phyloP scores from a whole-genome alignment of 2,797 vertebrate genomes.

The Peromyscus aztecus region DNA sequence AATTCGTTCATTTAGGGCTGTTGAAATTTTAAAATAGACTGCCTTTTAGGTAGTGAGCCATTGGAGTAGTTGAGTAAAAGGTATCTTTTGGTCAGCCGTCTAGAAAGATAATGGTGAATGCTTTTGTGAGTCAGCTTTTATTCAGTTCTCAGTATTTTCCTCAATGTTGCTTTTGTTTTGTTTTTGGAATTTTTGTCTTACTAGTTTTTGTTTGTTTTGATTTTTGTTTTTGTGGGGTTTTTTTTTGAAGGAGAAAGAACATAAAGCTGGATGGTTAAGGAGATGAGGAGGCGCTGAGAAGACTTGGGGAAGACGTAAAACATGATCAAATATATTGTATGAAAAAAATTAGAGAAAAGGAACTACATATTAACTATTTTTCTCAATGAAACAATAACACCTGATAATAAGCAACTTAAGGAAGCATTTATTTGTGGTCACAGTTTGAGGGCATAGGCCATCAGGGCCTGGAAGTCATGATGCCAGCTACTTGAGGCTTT shows the following conservation, averaged over 20 bases:
- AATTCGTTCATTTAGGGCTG: constrained; percentile 59
- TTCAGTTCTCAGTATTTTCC: constrained; percentile 67
- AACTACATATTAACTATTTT: not conserved
- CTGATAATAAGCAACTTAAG: not conserved
- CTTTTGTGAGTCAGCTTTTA: constrained; percentile 44
- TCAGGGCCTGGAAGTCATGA: not conserved
- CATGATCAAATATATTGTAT: not conserved
- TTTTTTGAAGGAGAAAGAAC: not conserved
- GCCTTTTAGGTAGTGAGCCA: constrained; percentile 3
- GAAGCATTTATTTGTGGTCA: not conserved
- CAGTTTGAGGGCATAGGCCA: not conserved
- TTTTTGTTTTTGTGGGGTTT: not conserved
- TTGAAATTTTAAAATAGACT: constrained; percentile 47
- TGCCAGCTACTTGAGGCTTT: not conserved
- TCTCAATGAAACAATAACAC: not conserved
- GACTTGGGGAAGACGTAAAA: not conserved
- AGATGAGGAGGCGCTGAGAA: not conserved
- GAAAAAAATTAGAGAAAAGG: not conserved
- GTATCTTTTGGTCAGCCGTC: constrained; percentile 27
- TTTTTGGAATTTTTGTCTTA: not conserved
- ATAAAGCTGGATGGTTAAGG: not conserved
- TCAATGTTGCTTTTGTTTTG: constrained; percentile 52
- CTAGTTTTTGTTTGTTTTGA: not conserved
- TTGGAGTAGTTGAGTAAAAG: constrained; percentile 45
- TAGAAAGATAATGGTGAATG: constrained; percentile 42